A percentile compares a stretch with the other conserved stretches of the same genome.
These are phyloP conservation scores for Aeoliscus strigatus DNA, from an alignment of 2,797 vertebrate genomes.

Conservation along the genomic window DNA sequence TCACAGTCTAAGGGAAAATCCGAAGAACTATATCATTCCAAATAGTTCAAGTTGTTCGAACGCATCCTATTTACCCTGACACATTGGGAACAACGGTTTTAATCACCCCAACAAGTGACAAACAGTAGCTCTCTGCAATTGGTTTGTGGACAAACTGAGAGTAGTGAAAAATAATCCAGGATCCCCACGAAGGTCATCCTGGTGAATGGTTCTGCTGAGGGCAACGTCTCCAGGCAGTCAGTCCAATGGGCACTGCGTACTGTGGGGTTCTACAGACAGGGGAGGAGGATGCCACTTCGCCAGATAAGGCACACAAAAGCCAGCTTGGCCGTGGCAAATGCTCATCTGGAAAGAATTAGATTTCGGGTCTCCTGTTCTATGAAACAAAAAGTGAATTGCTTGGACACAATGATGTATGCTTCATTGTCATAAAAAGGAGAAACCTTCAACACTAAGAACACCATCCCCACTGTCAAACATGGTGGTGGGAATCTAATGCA, in stretches of 20 bases:
- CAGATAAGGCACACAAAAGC: no score
- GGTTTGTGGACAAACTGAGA: background rate
- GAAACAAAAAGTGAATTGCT: no score
- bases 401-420: no score
- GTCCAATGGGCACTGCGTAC: slow-evolving; percentile 3
- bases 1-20: background rate
- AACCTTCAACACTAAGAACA: no score
- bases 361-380: no score
- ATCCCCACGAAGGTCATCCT: background rate
- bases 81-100: slow-evolving; percentile 1
- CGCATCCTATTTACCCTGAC: slow-evolving; percentile 8
- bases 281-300: no score
- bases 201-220: slow-evolving; percentile 4
- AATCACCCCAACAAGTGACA: slow-evolving; percentile 8
- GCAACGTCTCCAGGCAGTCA: slow-evolving; percentile 8
- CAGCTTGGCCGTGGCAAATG: no score
- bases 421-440: no score
- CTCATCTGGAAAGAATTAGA: no score
- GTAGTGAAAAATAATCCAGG: background rate
- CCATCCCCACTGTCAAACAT: no score
- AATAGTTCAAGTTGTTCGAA: slow-evolving; percentile 9
- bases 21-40: background rate
- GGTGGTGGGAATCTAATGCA: no score
- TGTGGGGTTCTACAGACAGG: background rate
- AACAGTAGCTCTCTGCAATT: slow-evolving; percentile 4